Evolutionary conservation across 2,113 vertebrate species (phyloP).

Genomic region (Saccopteryx leptura): DNA sequence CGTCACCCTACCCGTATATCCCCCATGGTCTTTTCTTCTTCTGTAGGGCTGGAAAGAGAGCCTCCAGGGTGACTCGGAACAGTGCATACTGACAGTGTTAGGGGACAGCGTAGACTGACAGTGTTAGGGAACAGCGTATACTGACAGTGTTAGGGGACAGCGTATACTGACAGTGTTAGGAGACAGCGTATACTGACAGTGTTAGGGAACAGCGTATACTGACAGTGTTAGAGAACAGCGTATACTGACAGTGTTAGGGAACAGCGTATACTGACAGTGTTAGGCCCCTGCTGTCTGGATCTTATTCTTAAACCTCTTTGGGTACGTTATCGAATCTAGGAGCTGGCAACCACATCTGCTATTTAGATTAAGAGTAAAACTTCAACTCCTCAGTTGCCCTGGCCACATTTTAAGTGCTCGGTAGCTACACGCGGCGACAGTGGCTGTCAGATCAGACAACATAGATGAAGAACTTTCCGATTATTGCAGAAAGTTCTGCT

Average conservation of each 20-base stretch:
- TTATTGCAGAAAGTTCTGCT: neutral
- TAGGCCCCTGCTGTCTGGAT: neutral
- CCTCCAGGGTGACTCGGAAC: neutral
- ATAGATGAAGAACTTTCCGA: neutral
- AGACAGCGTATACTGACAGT: too few species aligned
- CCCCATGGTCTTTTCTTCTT: neutral
- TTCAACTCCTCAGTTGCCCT: neutral
- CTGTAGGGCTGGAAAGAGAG: neutral
- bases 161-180: too few species aligned
- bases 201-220: too few species aligned
- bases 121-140: too few species aligned
- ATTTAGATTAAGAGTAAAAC: neutral
- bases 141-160: too few species aligned
- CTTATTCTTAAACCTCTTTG: neutral
- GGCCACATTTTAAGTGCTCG: neutral
- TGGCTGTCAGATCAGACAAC: neutral
- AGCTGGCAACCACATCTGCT: neutral
- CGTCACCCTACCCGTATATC: neutral
- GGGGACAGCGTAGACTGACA: too few species aligned
- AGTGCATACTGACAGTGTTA: too few species aligned
- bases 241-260: too few species aligned
- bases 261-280: too few species aligned
- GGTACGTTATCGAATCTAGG: neutral
- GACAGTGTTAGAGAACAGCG: too few species aligned
- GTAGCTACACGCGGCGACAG: fast-evolving